Base-by-base conservation (phyloP, 1,140 invertebrate species). In the Gerris buenoi region DNA sequence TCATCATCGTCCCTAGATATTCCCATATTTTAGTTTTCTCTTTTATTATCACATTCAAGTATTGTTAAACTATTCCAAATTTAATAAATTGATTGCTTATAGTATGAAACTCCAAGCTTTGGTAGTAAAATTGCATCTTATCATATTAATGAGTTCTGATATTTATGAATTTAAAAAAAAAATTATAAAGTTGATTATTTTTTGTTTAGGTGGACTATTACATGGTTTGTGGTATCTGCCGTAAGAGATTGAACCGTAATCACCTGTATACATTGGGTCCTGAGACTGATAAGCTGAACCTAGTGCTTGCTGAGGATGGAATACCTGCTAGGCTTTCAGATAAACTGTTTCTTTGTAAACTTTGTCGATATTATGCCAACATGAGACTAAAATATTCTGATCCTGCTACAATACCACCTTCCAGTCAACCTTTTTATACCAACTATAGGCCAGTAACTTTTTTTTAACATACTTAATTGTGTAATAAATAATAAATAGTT, bases 311-410 rank as follows among this genome's bases (percentile, higher is more conserved):
- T 57, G 80, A 82, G 64, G 83, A 86, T 70, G 82, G 84, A 3
- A 81, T 91, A 15, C 88, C 87, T 0, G 84, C 88, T n/a, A 77
- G 79, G 28, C 70, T 87, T 75, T 76, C 61, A 74, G 79, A 80
- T 64, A 80, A 79, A 70, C 81, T 84, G 0, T 83, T 88, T 69
- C 82, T 90, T 14, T 91, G 89, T 76, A 91, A 90, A 76, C 75
- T 88, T 2, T 91, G 89, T 71, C 84, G 86, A 67, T 87, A 88
- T 72, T 91, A 87, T 75, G 85, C 84, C 65, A 82, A 85, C 61
- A 73, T 89, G 25, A 78, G 88, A 27, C 78, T 88, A 66, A 87
- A 88, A 65, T 77, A 78, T 68, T 77, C 74, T 61, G 75, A 80
- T 27, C 67, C 74, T 3, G 80, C 84, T 60, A 81, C 80, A 26